A percentile compares a stretch with the other conserved stretches of the same genome.
These are phyloP conservation scores for Harmothoe impar DNA, from an alignment of 2,888 invertebrate genomes.

Conservation along the genomic window DNA sequence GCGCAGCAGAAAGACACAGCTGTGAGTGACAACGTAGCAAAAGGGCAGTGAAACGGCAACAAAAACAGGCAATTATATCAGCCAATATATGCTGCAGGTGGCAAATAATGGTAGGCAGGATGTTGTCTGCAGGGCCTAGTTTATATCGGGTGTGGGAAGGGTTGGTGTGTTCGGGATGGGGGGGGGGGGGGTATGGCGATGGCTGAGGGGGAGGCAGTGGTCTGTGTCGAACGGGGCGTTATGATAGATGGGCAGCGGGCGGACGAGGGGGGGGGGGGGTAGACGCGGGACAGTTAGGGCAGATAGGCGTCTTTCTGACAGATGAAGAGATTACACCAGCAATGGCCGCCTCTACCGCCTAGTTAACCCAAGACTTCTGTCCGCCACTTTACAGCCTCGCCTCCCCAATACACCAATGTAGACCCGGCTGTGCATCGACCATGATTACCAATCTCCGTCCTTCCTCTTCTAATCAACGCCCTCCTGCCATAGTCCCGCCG, in stretches of 20 bases:
- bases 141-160: no score
- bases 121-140: no score
- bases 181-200: no score
- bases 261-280: neutral
- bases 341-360: neutral
- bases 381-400: neutral
- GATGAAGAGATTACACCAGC: conserved; percentile 57
- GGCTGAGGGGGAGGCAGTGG: neutral
- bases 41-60: no score
- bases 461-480: neutral
- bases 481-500: neutral
- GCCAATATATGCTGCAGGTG: no score
- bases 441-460: conserved; percentile 23
- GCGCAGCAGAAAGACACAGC: no score
- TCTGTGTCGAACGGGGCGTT: neutral
- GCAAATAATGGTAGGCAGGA: no score
- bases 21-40: no score
- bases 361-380: conserved; percentile 54
- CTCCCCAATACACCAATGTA: conserved; percentile 1
- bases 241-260: conserved; percentile 13
- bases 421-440: neutral
- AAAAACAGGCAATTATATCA: no score
- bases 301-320: conserved; percentile 54
- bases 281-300: conserved; percentile 25
- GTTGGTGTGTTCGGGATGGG: no score